Evolutionary conservation across 2,888 invertebrate species (phyloP), one percentile per base, ranked within the genome.

Genomic region (Drosophila recens): DNA sequence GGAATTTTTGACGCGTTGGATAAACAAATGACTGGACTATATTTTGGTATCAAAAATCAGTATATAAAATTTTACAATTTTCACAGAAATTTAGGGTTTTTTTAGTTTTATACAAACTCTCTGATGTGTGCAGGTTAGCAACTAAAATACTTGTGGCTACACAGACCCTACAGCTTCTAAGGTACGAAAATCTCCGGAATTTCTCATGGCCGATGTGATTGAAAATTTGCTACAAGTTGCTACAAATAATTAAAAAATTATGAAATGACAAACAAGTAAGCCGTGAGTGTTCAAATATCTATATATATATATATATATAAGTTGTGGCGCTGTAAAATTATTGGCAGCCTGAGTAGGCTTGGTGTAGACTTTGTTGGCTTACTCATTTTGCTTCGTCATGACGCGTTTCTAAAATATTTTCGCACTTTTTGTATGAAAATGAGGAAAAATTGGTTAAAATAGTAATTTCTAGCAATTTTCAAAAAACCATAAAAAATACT

Each of bases 121-220:
- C 43, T 63, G 79, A 49, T 68, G 61, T 66, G 56, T 59, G 45
- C 75, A 56, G 58, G 54, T 33, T 59, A 34, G 56, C 42, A 63
- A 69, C 66, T 46, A 63, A 78, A 76, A 79, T 54, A 68, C 48
- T 51, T 53, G 6, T 74, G 66, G 69, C 1, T 0, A 15, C n/a
- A 6, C 15, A 11, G 9, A 17, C 8, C 9, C 4, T 34, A 4
- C 5, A 1, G 23, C 15, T 10, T 10, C 17, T 4, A 33, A 43
- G 30, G 20, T 17, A 17, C 30, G 13, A 27, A 42, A 27, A 4
- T 15, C 1, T 42, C 9, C n/a, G 2, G 38, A 1, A 49, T 20
- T 38, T 36, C 20, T 23, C 75, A 72, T 11, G 57, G 75, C 6
- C 20, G 5, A 53, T 23, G 20, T 77, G 75, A 78, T 67, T 8